These are phyloP conservation scores for Synergus japonicus DNA, from an alignment of 2,888 invertebrate species.

Conservation along the genomic window DNA sequence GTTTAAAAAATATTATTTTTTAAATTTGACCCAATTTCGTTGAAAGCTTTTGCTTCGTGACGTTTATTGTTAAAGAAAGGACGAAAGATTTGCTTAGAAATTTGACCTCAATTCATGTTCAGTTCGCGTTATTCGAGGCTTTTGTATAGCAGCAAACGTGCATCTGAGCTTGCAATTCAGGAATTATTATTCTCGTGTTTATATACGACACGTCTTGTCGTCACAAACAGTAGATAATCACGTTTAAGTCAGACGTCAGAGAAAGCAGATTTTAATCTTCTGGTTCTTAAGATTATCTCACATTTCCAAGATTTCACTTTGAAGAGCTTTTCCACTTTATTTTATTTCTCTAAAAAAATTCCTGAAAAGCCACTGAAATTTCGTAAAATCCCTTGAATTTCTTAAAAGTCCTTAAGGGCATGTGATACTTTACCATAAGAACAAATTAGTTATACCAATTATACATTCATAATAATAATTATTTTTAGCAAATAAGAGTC, in stretches of 20 bases:
- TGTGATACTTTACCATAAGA: too few species aligned
- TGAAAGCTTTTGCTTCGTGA: conserved; percentile 15
- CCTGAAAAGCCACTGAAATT: too few species aligned
- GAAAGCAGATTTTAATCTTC: not conserved
- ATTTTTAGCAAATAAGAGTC: too few species aligned
- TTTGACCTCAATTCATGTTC: conserved; percentile 30
- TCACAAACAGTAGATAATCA: conserved; percentile 1
- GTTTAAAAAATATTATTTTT: not conserved
- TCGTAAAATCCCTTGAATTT: too few species aligned
- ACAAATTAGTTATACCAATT: too few species aligned
- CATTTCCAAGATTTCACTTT: not conserved
- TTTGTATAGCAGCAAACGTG: conserved; percentile 33
- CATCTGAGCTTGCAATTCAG: conserved; percentile 23
- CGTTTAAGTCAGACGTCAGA: not conserved
- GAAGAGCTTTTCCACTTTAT: not conserved
- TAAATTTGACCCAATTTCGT: conserved; percentile 19
- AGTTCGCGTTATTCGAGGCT: conserved; percentile 19
- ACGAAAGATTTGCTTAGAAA: conserved; percentile 28
- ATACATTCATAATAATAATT: too few species aligned
- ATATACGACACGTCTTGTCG: conserved; percentile 20
- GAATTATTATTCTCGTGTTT: conserved; percentile 33
- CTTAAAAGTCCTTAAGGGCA: too few species aligned
- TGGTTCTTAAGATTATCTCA: not conserved
- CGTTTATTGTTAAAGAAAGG: not conserved
- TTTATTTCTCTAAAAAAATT: not conserved